These are phyloP conservation scores for Latrodectus hesperus DNA, from an alignment of 2,888 invertebrate genomes.

Conservation along the genomic window DNA sequence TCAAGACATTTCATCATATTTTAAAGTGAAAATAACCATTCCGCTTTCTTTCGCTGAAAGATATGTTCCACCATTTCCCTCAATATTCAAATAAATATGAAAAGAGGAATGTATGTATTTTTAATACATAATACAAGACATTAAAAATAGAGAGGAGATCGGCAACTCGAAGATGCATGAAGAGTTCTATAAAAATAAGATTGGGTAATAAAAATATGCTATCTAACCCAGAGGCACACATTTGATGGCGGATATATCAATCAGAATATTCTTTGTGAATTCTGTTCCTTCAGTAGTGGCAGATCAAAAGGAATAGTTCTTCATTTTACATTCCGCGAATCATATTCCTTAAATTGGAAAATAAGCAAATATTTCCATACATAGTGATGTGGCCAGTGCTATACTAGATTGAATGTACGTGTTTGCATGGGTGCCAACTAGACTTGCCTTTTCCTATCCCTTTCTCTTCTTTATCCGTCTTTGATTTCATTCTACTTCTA, in stretches of 20 bases:
- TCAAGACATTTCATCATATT: too few relatives aligned
- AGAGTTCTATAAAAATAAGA: neutral
- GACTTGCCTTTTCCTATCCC: neutral
- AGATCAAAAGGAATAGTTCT: neutral
- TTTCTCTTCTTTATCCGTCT: neutral
- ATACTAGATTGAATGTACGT: neutral
- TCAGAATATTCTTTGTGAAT: conserved; percentile 32
- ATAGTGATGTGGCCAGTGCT: conserved; percentile 5
- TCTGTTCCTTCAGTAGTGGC: neutral
- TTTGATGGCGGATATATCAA: conserved; percentile 37
- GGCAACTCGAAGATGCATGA: too few relatives aligned
- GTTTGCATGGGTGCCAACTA: neutral
- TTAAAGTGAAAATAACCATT: too few relatives aligned
- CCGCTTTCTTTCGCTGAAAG: too few relatives aligned
- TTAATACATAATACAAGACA: too few relatives aligned
- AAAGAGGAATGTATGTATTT: neutral
- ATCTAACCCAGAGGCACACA: conserved; percentile 1
- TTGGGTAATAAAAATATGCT: conserved; percentile 31
- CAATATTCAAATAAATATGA: neutral
- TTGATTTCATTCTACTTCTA: neutral
- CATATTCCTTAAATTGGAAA: conserved; percentile 53
- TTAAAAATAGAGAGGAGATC: too few relatives aligned
- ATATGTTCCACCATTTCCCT: too few relatives aligned
- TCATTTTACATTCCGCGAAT: conserved; percentile 31
- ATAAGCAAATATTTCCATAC: conserved; percentile 50